phyloP scores from a whole-genome alignment of 2,888 invertebrate genomes.

The Nymphalis urticae region DNA sequence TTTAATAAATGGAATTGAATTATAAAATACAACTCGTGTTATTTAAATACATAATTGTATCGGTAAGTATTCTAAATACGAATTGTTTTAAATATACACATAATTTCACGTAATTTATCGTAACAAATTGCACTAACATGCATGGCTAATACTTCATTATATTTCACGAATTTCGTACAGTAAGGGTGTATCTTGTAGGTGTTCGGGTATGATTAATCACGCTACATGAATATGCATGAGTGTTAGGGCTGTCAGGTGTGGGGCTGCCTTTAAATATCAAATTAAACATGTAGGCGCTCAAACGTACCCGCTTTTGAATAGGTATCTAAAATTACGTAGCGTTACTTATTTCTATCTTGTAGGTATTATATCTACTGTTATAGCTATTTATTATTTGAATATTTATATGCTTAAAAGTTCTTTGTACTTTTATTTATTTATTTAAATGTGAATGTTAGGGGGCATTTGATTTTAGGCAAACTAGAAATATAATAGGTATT shows the following conservation, averaged over 20 bases:
- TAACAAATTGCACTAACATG: conserved; percentile 53
- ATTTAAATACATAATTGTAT: not conserved
- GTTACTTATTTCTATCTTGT: not conserved
- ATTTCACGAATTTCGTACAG: conserved; percentile 42
- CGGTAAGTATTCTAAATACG: not conserved
- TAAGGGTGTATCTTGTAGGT: conserved; percentile 44
- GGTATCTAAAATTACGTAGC: conserved; percentile 10
- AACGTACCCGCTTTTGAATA: conserved; percentile 25
- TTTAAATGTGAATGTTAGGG: too few species aligned
- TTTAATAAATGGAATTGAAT: too few species aligned
- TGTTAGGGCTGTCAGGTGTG: conserved; percentile 66
- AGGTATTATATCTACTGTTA: not conserved
- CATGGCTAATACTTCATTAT: conserved; percentile 56
- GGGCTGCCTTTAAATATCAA: conserved; percentile 74
- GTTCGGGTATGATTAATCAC: conserved; percentile 73
- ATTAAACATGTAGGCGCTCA: conserved; percentile 64
- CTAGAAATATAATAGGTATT: too few species aligned
- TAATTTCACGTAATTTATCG: conserved; percentile 32
- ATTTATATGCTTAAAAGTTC: too few species aligned
- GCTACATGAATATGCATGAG: conserved; percentile 77
- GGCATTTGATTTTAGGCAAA: too few species aligned
- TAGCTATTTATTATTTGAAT: too few species aligned
- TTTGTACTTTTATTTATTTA: too few species aligned
- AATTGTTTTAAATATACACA: conserved; percentile 10
- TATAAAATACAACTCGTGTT: too few species aligned